These are phyloP conservation scores for Elephas maximus DNA, from an alignment of 2,113 vertebrate genomes.

Conservation along the genomic window DNA sequence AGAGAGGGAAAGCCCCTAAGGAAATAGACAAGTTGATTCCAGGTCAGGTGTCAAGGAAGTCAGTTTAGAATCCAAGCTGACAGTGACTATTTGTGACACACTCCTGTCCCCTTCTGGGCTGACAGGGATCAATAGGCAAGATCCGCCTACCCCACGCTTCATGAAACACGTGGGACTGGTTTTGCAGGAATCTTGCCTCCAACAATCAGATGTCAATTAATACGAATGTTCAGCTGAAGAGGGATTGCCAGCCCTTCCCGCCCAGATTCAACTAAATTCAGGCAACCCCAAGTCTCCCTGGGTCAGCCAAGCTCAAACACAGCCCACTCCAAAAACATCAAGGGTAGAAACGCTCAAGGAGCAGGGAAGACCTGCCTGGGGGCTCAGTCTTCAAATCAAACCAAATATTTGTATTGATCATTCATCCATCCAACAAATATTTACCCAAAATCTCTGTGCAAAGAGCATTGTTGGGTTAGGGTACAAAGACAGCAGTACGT, in stretches of 20 bases:
- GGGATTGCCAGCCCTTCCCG: background rate
- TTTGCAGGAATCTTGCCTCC: conserved; percentile 32
- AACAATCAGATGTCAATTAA: background rate
- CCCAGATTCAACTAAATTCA: background rate
- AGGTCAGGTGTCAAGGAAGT: background rate
- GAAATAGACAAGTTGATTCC: background rate
- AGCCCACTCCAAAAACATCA: background rate
- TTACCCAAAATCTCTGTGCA: background rate
- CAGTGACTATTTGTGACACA: background rate
- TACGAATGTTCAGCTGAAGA: background rate
- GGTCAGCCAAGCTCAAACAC: background rate
- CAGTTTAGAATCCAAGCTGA: background rate
- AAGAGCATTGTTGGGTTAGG: background rate
- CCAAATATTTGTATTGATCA: background rate
- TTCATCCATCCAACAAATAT: background rate
- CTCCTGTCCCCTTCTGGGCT: background rate
- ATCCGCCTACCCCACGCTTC: background rate
- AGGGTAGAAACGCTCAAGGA: background rate
- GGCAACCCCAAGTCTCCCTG: background rate
- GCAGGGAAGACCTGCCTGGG: background rate
- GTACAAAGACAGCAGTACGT: background rate
- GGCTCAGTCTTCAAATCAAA: background rate
- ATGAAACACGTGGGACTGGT: background rate
- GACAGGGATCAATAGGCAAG: background rate
- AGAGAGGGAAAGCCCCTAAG: background rate